Conservation (phyloP, 2,888 invertebrate species). For the Anoplius nigerrimus region DNA sequence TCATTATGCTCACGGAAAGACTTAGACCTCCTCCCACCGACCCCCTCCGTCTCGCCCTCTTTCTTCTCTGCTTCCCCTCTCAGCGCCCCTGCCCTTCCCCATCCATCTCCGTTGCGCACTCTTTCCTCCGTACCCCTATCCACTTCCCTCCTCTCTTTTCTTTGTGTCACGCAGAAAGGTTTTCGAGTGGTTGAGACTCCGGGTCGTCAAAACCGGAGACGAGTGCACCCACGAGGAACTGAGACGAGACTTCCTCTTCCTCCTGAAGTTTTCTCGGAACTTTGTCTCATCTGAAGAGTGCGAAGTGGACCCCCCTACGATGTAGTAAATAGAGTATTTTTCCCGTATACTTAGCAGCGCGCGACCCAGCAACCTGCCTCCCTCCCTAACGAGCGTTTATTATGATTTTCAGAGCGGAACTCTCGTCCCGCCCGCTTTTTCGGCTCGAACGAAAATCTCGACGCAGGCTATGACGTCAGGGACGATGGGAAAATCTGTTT, state of each 20-base stretch:
- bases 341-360: too few species aligned
- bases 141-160: constrained; percentile 32
- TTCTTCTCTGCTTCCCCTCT: constrained; percentile 11
- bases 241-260: constrained; percentile 53
- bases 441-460: too few species aligned
- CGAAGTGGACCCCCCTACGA: constrained; percentile 32
- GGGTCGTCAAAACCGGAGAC: constrained; percentile 55
- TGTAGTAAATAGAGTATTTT: constrained; percentile 1
- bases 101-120: constrained; percentile 8
- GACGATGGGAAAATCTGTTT: too few species aligned
- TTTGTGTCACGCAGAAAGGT: constrained; percentile 52
- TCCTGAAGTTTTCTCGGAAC: constrained; percentile 36
- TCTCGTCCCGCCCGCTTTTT: too few species aligned
- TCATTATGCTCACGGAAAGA: constrained; percentile 63
- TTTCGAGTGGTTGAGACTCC: constrained; percentile 46
- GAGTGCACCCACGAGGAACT: constrained; percentile 48
- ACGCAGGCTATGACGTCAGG: too few species aligned
- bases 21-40: constrained; percentile 13
- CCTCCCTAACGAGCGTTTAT: too few species aligned
- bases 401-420: too few species aligned
- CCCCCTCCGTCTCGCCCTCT: constrained; percentile 10
- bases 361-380: too few species aligned
- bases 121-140: constrained; percentile 15
- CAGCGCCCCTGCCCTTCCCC: constrained; percentile 4
- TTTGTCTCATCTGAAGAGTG: constrained; percentile 22